phyloP scores from a whole-genome alignment of 2,888 invertebrate species.

The Clanis bilineata region DNA sequence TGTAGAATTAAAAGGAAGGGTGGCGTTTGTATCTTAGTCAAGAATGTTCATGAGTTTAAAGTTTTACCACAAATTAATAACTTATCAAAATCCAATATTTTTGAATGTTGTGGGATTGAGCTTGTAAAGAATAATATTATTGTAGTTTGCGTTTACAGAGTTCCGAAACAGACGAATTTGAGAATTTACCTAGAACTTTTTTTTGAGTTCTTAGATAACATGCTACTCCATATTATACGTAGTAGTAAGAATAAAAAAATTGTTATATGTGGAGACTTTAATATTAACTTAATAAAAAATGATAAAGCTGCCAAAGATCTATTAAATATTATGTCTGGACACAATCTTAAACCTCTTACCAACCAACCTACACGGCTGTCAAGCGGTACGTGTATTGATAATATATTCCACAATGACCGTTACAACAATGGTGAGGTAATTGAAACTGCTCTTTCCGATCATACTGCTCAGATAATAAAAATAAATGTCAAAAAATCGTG shows the following conservation, averaged over 20 bases:
- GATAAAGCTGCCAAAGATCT: not conserved
- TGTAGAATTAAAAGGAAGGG: not conserved
- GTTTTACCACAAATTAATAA: not conserved
- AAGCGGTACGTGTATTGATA: slow-evolving; percentile 18
- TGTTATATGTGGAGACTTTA: too few species aligned
- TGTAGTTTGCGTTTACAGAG: not conserved
- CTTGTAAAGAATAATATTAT: not conserved
- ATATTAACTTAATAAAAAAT: not conserved
- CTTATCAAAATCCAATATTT: not conserved
- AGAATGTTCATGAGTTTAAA: not conserved
- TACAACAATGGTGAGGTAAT: slow-evolving; percentile 16
- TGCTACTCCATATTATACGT: not conserved
- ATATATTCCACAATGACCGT: slow-evolving; percentile 18
- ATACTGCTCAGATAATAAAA: slow-evolving; percentile 19
- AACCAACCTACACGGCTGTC: not conserved
- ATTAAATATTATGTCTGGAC: not conserved
- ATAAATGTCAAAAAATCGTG: slow-evolving; percentile 9
- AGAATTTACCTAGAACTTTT: not conserved
- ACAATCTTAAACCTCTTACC: not conserved
- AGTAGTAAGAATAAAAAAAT: too few species aligned
- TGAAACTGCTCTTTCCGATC: slow-evolving; percentile 17
- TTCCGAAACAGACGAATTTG: not conserved
- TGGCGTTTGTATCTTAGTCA: not conserved
- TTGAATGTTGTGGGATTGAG: not conserved
- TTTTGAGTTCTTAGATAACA: not conserved